Base-by-base conservation (phyloP, 2,797 vertebrate species). In the Rhinoraja longicauda region DNA sequence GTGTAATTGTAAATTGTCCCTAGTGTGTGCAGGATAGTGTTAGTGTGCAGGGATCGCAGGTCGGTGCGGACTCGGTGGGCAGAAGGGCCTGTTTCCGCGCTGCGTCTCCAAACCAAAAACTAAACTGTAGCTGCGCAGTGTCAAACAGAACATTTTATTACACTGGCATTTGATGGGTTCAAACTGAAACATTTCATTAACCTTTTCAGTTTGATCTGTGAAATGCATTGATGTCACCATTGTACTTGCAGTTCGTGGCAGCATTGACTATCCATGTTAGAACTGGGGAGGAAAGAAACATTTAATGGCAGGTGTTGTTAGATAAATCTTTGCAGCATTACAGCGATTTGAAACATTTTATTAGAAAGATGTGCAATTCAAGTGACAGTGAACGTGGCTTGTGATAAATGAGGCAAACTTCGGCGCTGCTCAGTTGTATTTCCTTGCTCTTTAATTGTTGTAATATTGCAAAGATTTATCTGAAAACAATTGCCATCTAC, bases 111-210 rank as follows among this genome's bases (percentile, higher is more conserved):
- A 75, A 75, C 24, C 24, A 29, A 26, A 53, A 26, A 24, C 17
- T 72, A 92, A 73, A 4, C 36, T 75, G 39, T 26, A 45, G 21
- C 21, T 91, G 8, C 24, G 29, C 19, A 73, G 88, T 26, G 53
- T 39, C 26, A 57, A 92, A 91, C 36, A 73, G 90, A 53, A 75
- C 39, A 57, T 92, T 92, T 92, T 53, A 75, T 92, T 53, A 92
- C 45, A 73, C 70, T 75, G 70, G 39, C 36, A 72, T 36, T 73
- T 67, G n/a, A 72, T 67, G 88, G 57, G 70, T 67, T 72, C 67
- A 72, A 72, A 36, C 67, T 72, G 67, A 57, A 75, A 72, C 70
- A 45, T 91, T 91, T 91, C 90, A 91, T 92, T 92, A 53, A 92
- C 70, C 39, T 53, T 75, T 92, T n/a, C 70, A 92, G 70, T 73